A percentile compares a stretch with the other conserved stretches of the same genome.
These are phyloP conservation scores for Acleris holmiana DNA, from an alignment of 2,888 invertebrate species.

Conservation along the genomic window DNA sequence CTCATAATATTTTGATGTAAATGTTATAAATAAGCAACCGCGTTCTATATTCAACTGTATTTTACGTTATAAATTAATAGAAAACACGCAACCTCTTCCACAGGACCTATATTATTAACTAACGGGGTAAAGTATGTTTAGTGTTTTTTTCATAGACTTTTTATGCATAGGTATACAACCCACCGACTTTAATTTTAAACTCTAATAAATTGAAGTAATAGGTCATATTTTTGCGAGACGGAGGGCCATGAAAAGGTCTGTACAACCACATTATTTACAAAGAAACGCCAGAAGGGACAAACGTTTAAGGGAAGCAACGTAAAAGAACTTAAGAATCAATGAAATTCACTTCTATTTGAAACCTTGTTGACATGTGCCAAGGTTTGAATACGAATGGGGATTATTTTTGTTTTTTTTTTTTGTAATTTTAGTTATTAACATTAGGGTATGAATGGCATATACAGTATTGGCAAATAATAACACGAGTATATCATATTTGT, in stretches of 20 bases:
- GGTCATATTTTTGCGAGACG: conserved; percentile 7
- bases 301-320: not conserved
- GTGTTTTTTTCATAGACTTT: no score
- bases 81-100: no score
- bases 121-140: no score
- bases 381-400: not conserved
- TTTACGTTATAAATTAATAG: no score
- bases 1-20: no score
- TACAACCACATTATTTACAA: conserved; percentile 6
- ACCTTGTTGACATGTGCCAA: not conserved
- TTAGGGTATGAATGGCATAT: not conserved
- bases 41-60: no score
- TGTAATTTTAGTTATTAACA: not conserved
- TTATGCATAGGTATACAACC: no score
- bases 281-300: conserved; percentile 18
- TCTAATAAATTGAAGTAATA: not conserved
- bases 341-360: conserved; percentile 2
- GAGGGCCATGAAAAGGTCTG: not conserved
- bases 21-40: no score
- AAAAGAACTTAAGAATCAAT: not conserved
- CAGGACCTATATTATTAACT: no score
- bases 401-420: not conserved
- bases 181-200: no score
- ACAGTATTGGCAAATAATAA: no score
- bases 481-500: no score